Percentiles rank a stretch among this genome's conserved stretches.
phyloP scores from a whole-genome alignment of 2,888 invertebrate species.

The Mimumesa dahlbomi region DNA sequence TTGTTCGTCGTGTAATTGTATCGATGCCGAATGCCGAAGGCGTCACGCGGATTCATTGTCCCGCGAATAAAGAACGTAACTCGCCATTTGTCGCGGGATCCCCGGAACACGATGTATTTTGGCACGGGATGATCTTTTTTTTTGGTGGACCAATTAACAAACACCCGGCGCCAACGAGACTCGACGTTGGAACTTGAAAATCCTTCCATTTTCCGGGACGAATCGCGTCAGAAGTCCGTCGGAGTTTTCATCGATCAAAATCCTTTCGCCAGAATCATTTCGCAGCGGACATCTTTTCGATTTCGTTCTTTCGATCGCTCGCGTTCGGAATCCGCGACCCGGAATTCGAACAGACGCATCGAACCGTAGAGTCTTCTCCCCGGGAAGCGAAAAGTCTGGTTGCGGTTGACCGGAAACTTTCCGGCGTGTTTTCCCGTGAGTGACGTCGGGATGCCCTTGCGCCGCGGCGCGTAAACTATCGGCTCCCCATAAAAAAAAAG shows the following conservation, averaged over 20 bases:
- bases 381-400: slow-evolving; percentile 25
- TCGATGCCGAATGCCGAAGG: slow-evolving; percentile 3
- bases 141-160: slow-evolving; percentile 10
- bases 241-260: too few relatives aligned
- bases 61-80: slow-evolving; percentile 7
- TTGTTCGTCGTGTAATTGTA: slow-evolving; percentile 8
- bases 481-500: slow-evolving; percentile 52
- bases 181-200: neutral
- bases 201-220: neutral
- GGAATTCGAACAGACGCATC: slow-evolving; percentile 4
- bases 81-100: slow-evolving; percentile 12
- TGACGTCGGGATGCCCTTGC: neutral
- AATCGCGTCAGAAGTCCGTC: neutral
- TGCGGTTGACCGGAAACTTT: slow-evolving; percentile 40
- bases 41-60: slow-evolving; percentile 10
- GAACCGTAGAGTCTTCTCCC: slow-evolving; percentile 10
- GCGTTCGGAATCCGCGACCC: neutral
- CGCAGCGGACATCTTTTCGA: too few relatives aligned
- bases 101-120: slow-evolving; percentile 3
- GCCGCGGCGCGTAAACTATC: slow-evolving; percentile 57
- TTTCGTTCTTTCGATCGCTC: too few relatives aligned
- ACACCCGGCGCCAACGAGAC: neutral
- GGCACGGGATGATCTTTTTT: neutral
- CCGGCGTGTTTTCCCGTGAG: neutral
- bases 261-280: too few relatives aligned